Conservation (phyloP, 2,113 vertebrate species). For the Archocentrus centrarchus region DNA sequence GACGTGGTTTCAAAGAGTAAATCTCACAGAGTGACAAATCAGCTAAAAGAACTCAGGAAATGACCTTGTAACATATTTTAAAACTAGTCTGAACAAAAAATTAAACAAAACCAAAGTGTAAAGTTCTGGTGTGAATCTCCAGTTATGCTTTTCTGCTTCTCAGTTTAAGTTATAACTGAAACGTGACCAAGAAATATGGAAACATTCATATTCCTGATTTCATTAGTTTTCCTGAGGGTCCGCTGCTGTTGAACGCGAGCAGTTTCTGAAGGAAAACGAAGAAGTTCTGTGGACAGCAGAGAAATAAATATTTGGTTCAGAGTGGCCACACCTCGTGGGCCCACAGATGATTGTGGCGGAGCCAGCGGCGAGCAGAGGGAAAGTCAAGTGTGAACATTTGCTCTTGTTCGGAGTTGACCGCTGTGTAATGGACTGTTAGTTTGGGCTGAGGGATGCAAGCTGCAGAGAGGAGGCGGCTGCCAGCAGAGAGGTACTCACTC, state of each 20-base stretch:
- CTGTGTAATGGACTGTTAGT: conserved; percentile 85
- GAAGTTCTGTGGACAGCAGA: neutral
- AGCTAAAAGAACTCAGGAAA: conserved; percentile 29
- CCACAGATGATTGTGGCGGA: conserved; percentile 90
- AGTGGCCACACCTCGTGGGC: conserved; percentile 86
- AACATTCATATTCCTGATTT: conserved; percentile 19
- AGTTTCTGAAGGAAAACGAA: neutral
- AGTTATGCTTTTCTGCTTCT: conserved; percentile 3
- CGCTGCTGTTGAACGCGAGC: neutral
- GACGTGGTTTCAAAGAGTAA: neutral
- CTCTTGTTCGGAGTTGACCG: conserved; percentile 85
- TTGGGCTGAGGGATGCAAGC: conserved; percentile 87
- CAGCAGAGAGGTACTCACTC: conserved; percentile 84
- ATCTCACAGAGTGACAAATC: neutral
- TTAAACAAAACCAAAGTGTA: neutral
- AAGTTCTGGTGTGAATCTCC: conserved; percentile 8
- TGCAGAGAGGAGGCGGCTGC: conserved; percentile 85
- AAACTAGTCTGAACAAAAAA: conserved; percentile 14
- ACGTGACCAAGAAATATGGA: neutral
- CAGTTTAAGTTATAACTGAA: neutral
- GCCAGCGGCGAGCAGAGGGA: conserved; percentile 86
- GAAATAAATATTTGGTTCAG: neutral
- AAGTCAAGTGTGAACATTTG: conserved; percentile 88
- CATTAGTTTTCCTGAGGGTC: conserved; percentile 4
- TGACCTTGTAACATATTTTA: neutral